These are phyloP conservation scores for Zenarchopterus dispar DNA, from an alignment of 2,797 vertebrate genomes.

Conservation along the genomic window DNA sequence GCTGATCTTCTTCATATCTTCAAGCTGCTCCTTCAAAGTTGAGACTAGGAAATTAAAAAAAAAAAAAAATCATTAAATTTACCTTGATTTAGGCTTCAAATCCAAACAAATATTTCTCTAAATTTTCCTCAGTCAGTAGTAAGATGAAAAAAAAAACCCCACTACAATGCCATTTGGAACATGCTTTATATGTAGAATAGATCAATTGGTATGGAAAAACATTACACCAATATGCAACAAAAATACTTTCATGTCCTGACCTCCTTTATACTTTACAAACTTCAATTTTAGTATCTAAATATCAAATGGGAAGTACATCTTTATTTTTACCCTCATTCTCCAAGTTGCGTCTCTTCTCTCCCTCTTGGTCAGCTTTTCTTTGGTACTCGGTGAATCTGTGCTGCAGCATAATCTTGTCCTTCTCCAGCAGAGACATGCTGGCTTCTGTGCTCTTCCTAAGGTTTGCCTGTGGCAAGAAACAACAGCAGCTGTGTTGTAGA, in stretches of 20 bases:
- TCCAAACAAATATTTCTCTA: too few species aligned
- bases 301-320: conserved; percentile 16
- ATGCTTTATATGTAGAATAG: not conserved
- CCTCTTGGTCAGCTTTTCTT: conserved; percentile 96
- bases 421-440: conserved; percentile 90
- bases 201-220: not conserved
- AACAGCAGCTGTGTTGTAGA: conserved; percentile 35
- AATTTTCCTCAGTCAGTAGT: too few species aligned
- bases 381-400: conserved; percentile 94
- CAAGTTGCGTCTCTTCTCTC: conserved; percentile 92
- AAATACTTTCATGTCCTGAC: too few species aligned
- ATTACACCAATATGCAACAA: not conserved
- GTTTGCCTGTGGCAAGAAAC: conserved; percentile 73
- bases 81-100: too few species aligned
- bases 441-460: conserved; percentile 90
- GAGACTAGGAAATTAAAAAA: conserved; percentile 83
- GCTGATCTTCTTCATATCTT: conserved; percentile 93
- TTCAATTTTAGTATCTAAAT: conserved; percentile 26
- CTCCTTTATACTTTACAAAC: conserved; percentile 6
- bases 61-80: not conserved
- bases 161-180: conserved; percentile 9
- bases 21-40: conserved; percentile 96
- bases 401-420: conserved; percentile 94
- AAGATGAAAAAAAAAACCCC: conserved; percentile 1
- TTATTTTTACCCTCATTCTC: conserved; percentile 93